Evolutionary conservation across 2,888 invertebrate genomes (phyloP), one percentile per base, ranked within the genome.

Genomic region (Anoncus sp.): DNA sequence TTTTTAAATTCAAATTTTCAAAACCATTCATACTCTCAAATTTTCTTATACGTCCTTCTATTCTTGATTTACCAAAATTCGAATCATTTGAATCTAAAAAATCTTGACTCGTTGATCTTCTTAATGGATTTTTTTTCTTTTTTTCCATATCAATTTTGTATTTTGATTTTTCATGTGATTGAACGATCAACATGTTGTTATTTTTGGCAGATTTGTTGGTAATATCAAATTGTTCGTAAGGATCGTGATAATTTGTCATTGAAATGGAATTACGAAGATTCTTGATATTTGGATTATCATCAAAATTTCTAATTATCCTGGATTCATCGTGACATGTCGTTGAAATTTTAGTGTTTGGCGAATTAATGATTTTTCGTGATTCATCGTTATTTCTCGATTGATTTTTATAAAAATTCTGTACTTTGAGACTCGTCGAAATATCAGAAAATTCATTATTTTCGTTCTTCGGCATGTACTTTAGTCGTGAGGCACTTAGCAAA

Each of bases 401-500:
- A 9, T 51, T 63, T n/a, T 45, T 31, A 45, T 75, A 72, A 43
- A 67, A 59, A 43, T 47, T 22, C 22, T n/a, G 20, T 72, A 49
- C 12, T 16, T 71, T 31, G 22, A 79, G 79, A 55, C 31, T 31
- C 31, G 31, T 31, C 31, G 31, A 7, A 31, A 31, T n/a, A n/a
- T n/a, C n/a, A n/a, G n/a, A n/a, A n/a, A n/a, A 31, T 31, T 31
- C 31, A 31, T 31, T 7, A 3, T 57, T 73, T 10, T 83, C 82
- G 74, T 67, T 82, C 18, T 85, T 87, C 38, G 79, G 73, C 18
- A 81, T 82, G 66, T 89, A 90, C 43, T 90, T 90, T 5, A 91
- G 77, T 5, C 90, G 92, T 0, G 95, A 94, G 0, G 94, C 94
- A 82, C 95, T 95, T 10, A 95, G 88, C 51, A 96, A 89, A 0